Base-by-base conservation (phyloP, 1,140 invertebrate species). In the Calycopis cecrops region DNA sequence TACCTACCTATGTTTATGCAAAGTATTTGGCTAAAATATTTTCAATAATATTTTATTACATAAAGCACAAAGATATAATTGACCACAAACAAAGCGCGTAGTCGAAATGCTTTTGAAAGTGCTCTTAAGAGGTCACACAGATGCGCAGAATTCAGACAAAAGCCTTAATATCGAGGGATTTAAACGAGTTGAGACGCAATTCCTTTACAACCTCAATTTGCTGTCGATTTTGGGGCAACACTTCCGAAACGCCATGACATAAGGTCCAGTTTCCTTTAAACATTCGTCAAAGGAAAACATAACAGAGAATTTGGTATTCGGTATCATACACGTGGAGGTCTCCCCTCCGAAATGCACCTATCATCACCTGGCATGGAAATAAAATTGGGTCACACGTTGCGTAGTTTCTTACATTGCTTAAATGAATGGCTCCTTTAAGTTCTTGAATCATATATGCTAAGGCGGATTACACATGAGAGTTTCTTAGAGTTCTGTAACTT, bases 301-400 rank as follows among this genome's bases (percentile, higher is more conserved):
- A 35, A 35, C 38, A 34, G 10, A 54, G 44, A 57, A 65, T 67
- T 68, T 76, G 55, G 65, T 64, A 57, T 67, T 63, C 68, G 70
- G 66, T 65, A 69, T 71, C 68, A 75, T 73, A 81, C 77, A 82
- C 80, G 80, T 84, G 80, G 75, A 75, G 62, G 61, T 50, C 66
- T 73, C 73, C 75, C 76, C 69, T 73, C 63, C 55, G 57, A 73
- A 82, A 81, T 84, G 80, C 77, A 82, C 66, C 70, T 77, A 79
- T 78, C 78, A 82, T 76, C 80, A 80, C 77, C 78, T 62, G 44
- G 65, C 64, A 67, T 69, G 53, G 59, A 59, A 71, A 67, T 72
- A 71, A 71, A 84, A 82, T 80, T 84, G 80, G 80, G 80, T 84
- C 79, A 82, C 77, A 80, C 79, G 65, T 85, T 77, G 70, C 65